Conservation (phyloP, 2,888 invertebrate species). For the Creontiades dilutus region DNA sequence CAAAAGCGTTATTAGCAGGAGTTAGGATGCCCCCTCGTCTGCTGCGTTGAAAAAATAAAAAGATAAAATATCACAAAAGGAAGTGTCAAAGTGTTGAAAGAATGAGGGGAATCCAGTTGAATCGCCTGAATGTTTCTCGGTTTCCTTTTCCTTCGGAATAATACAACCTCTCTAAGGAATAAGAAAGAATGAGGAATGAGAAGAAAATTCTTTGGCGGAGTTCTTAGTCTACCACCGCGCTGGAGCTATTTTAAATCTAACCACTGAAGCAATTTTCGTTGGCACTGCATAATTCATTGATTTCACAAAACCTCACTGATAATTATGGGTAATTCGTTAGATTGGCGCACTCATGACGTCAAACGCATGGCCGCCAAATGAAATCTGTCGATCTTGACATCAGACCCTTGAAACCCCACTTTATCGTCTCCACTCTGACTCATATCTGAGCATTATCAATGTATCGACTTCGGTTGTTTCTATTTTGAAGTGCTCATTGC, state of each 20-base stretch:
- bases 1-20: background rate
- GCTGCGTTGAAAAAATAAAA: background rate
- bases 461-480: no score
- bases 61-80: slow-evolving; percentile 33
- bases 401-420: no score
- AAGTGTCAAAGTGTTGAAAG: slow-evolving; percentile 22
- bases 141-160: background rate
- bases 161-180: slow-evolving; percentile 29
- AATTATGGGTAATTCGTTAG: background rate
- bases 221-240: slow-evolving; percentile 7
- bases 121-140: slow-evolving; percentile 34
- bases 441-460: no score
- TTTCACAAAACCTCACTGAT: background rate
- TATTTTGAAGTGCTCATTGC: background rate
- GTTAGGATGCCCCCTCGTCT: background rate
- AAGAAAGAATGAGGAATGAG: slow-evolving; percentile 7
- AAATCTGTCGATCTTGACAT: no score
- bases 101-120: slow-evolving; percentile 48
- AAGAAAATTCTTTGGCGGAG: slow-evolving; percentile 36
- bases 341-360: background rate
- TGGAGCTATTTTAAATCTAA: slow-evolving; percentile 22
- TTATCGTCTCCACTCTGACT: no score
- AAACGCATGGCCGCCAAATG: background rate
- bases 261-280: slow-evolving; percentile 38
- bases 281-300: slow-evolving; percentile 44